Evolutionary conservation across 2,113 vertebrate genomes (phyloP).

Genomic region (Thalassoma bifasciatum): DNA sequence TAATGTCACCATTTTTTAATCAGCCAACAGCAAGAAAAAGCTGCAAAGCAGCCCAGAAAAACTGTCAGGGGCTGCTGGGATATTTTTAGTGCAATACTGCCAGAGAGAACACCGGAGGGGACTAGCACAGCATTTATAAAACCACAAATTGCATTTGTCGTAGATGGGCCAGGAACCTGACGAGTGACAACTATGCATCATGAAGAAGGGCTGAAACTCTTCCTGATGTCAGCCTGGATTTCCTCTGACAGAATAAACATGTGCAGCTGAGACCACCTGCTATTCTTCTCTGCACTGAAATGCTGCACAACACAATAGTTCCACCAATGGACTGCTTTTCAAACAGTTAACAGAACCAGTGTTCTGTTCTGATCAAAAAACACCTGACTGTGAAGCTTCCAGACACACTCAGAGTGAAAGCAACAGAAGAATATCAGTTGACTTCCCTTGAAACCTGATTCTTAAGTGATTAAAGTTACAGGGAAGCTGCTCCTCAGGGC

Average conservation of each 20-base stretch:
- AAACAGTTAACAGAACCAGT: not conserved
- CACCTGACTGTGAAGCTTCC: not conserved
- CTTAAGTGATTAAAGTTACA: slow-evolving; percentile 14
- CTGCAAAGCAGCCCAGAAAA: slow-evolving; percentile 19
- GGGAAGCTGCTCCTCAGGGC: slow-evolving; percentile 8
- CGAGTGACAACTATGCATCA: slow-evolving; percentile 32
- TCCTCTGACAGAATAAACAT: too few species aligned
- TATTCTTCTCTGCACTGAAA: not conserved
- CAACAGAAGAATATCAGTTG: not conserved
- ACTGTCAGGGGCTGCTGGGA: slow-evolving; percentile 38
- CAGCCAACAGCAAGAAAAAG: slow-evolving; percentile 30
- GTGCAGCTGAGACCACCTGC: too few species aligned
- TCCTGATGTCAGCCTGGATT: too few species aligned
- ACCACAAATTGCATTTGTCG: slow-evolving; percentile 47
- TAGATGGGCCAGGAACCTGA: slow-evolving; percentile 36
- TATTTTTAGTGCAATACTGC: slow-evolving; percentile 49
- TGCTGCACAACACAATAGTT: not conserved
- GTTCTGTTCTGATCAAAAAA: slow-evolving; percentile 10
- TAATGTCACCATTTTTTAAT: slow-evolving; percentile 32
- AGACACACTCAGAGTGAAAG: slow-evolving; percentile 1
- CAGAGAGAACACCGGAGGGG: slow-evolving; percentile 41
- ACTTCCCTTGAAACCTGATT: not conserved
- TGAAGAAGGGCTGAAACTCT: not conserved
- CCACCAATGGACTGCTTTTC: not conserved
- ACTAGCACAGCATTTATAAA: slow-evolving; percentile 44